A percentile compares a stretch with the other conserved stretches of the same genome.
Conservation (phyloP, 2,888 invertebrate species). For the Cerceris rybyensis region DNA sequence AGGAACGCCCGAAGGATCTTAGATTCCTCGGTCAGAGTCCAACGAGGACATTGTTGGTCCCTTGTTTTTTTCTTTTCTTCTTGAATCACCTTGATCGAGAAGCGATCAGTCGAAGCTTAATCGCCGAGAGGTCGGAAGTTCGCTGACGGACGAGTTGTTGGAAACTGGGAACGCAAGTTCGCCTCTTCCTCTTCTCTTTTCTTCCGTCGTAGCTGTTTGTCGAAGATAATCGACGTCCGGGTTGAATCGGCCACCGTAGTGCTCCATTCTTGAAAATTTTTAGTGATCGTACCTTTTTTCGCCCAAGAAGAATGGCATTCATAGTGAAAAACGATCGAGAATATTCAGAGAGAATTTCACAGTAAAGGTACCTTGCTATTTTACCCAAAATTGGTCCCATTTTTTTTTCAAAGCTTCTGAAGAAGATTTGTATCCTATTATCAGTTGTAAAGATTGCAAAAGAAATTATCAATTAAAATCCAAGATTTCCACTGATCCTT, state of each 20-base stretch:
- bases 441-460: too few relatives aligned
- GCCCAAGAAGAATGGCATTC: too few relatives aligned
- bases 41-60: not conserved
- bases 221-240: not conserved
- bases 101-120: slow-evolving; percentile 17
- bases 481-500: too few relatives aligned
- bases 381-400: too few relatives aligned
- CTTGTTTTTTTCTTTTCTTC: slow-evolving; percentile 4
- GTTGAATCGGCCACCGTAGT: not conserved
- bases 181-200: slow-evolving; percentile 6
- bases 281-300: too few relatives aligned
- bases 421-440: too few relatives aligned
- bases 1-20: slow-evolving; percentile 37
- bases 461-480: too few relatives aligned
- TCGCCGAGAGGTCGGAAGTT: slow-evolving; percentile 52
- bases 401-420: too few relatives aligned
- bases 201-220: not conserved
- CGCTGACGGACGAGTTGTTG: slow-evolving; percentile 44
- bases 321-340: too few relatives aligned
- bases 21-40: slow-evolving; percentile 5
- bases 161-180: slow-evolving; percentile 26
- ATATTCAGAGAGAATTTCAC: too few relatives aligned
- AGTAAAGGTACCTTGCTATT: too few relatives aligned
- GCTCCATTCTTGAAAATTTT: not conserved
- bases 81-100: slow-evolving; percentile 18